Base-by-base conservation (phyloP, 2,113 vertebrate genomes). In the Podocnemis expansa region DNA sequence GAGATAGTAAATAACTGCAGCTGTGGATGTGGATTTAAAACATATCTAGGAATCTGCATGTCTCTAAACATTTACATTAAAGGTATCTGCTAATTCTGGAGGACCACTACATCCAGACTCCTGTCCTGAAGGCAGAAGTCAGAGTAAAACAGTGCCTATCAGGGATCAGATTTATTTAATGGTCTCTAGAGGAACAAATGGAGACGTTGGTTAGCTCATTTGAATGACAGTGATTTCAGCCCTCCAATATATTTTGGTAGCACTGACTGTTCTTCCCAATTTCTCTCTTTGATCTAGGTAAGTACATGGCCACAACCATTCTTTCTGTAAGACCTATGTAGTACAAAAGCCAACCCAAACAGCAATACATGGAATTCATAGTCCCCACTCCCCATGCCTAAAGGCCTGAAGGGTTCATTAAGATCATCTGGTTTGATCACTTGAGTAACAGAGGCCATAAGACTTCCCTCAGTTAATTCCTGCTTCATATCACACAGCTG, bases 381-480 rank as follows among this genome's bases (percentile, higher is more conserved):
- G 22, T 51, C 14, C 14, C 14, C 11, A 12, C n/a, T n/a, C n/a
- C n/a, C n/a, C n/a, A n/a, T n/a, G n/a, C n/a, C n/a, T n/a, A n/a
- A 25, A 10, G 24, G 11, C 10, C 41, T 43, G 10, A 43, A 75
- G 38, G 76, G 8, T 10, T 0, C 2, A 45, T 1, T 55, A 34
- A 58, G 31, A 0, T 14, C 34, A 67, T 67, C 49, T 78, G 19
- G 21, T 22, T 34, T 76, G 38, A 73, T 75, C 10, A 31, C 73
- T 41, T 49, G 34, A 25, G 29, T 0, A 83, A 56, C 38, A 80
- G 56, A 80, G 38, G 34, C 29, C 73, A 25, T 25, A 91, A n/a
- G 89, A 82, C 9, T 63, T 88, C 54, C 19, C 70, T 67, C 12
- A 58, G 27, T 58, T 67, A 67, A n/a, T 91, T 49, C 63, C 56